Evolutionary conservation across 2,888 invertebrate genomes (phyloP).

Genomic region (Oligia latruncula): DNA sequence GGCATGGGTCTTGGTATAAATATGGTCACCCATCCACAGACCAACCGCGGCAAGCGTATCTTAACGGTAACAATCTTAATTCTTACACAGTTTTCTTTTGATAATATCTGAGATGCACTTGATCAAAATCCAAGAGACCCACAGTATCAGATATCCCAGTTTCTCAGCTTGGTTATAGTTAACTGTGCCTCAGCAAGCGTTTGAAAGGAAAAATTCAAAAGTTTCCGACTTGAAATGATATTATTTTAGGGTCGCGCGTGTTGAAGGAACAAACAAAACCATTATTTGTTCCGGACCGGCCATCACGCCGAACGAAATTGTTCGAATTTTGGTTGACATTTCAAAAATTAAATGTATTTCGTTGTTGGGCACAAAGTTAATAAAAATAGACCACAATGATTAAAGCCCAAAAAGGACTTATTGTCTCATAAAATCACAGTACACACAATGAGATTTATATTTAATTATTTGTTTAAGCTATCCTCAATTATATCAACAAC

Average conservation of each 20-base stretch:
- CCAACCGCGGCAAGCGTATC: too few relatives aligned
- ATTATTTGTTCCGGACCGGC: conserved; percentile 47
- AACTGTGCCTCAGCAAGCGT: background rate
- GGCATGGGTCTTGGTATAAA: too few relatives aligned
- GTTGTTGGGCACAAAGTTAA: background rate
- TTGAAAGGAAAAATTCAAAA: background rate
- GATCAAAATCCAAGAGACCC: background rate
- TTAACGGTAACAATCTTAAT: background rate
- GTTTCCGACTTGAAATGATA: conserved; percentile 12
- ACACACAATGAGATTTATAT: background rate
- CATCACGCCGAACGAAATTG: conserved; percentile 2
- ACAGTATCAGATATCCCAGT: background rate
- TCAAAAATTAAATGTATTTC: background rate
- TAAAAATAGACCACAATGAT: background rate
- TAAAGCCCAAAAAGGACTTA: background rate
- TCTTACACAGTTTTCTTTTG: background rate
- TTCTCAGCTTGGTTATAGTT: background rate
- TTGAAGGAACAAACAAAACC: conserved; percentile 34
- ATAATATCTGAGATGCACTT: background rate
- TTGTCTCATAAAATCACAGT: background rate
- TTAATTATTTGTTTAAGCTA: background rate
- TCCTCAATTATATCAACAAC: background rate
- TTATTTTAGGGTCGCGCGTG: conserved; percentile 35
- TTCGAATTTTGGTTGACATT: conserved; percentile 5
- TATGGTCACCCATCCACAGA: too few relatives aligned